Evolutionary conservation across 2,888 invertebrate genomes (phyloP).

Genomic region (Sycophila texana): DNA sequence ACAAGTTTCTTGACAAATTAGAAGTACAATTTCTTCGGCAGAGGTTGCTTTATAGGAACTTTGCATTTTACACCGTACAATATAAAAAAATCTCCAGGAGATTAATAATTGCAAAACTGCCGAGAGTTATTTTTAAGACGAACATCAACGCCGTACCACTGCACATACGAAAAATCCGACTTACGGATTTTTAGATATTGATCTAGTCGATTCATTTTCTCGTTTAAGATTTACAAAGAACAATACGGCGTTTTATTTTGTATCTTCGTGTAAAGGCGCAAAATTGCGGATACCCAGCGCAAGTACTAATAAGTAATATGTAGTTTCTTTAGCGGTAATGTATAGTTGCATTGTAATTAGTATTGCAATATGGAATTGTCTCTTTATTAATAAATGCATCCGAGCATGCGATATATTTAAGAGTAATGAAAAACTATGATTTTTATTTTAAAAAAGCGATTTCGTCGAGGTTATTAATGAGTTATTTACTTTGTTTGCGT

Average conservation of each 20-base stretch:
- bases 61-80: neutral
- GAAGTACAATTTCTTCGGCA: conserved; percentile 16
- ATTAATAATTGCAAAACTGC: conserved; percentile 30
- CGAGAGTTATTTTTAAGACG: conserved; percentile 36
- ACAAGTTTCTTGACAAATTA: neutral
- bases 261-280: conserved; percentile 7
- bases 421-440: conserved; percentile 19
- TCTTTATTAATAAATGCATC: conserved; percentile 29
- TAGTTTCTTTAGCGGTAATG: conserved; percentile 38
- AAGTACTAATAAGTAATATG: neutral
- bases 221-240: conserved; percentile 25
- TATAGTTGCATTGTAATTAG: conserved; percentile 42
- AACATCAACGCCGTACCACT: conserved; percentile 36
- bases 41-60: neutral
- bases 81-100: conserved; percentile 26
- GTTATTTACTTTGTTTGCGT: conserved; percentile 45
- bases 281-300: conserved; percentile 19
- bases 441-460: conserved; percentile 27
- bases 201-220: conserved; percentile 52
- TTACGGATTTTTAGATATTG: conserved; percentile 46
- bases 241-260: conserved; percentile 38
- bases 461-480: conserved; percentile 52
- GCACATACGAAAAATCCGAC: conserved; percentile 32
- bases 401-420: conserved; percentile 41
- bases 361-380: conserved; percentile 1